Conservation (phyloP, 2,888 invertebrate species). For the Troides helena region DNA sequence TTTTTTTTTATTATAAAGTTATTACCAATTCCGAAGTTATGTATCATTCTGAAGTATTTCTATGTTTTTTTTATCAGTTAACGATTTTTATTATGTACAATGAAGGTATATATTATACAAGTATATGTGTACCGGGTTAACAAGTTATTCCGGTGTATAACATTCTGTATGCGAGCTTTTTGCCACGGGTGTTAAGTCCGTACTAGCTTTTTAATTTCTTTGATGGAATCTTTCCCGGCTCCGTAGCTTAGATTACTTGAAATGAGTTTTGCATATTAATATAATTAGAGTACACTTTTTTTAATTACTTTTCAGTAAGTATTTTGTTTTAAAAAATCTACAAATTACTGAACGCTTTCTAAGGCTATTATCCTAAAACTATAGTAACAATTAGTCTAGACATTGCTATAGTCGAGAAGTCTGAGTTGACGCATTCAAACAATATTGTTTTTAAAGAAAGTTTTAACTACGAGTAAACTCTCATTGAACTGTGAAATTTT, state of each 20-base stretch:
- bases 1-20: too few species aligned
- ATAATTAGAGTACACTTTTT: constrained; percentile 1
- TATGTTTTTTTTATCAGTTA: neutral
- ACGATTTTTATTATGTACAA: constrained; percentile 12
- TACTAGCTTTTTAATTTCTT: constrained; percentile 26
- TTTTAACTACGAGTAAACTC: neutral
- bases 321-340: too few species aligned
- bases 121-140: constrained; percentile 28
- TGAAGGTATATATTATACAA: constrained; percentile 2
- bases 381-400: neutral
- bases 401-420: neutral
- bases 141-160: constrained; percentile 28
- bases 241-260: constrained; percentile 6
- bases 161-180: constrained; percentile 22
- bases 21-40: neutral
- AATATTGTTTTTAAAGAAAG: neutral
- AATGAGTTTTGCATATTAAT: constrained; percentile 9
- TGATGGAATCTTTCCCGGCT: constrained; percentile 19
- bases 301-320: neutral
- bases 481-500: neutral
- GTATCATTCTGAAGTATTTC: neutral
- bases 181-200: constrained; percentile 16
- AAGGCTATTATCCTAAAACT: neutral
- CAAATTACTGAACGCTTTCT: neutral
- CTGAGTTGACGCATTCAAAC: neutral